These are phyloP conservation scores for Caenorhabditis angaria DNA, from an alignment of 2,888 invertebrate species.

Conservation along the genomic window DNA sequence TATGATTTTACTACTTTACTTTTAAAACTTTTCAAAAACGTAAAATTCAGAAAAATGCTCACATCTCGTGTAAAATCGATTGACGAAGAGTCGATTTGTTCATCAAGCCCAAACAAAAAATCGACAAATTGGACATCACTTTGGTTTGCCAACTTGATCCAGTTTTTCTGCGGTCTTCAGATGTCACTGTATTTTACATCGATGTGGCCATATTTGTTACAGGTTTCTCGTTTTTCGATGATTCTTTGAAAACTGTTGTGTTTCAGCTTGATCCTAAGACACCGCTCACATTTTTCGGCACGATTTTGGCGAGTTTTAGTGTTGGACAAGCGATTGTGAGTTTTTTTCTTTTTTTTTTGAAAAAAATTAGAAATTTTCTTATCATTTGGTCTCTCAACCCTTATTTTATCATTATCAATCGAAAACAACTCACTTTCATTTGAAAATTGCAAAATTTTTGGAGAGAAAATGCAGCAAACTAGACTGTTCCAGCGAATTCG, in stretches of 20 bases:
- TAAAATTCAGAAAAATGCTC: background rate
- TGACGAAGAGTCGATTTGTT: background rate
- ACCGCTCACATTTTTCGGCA: conserved; percentile 50
- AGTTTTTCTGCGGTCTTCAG: conserved; percentile 48
- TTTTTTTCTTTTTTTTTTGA: background rate
- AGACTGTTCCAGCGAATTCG: no score
- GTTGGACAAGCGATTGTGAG: conserved; percentile 50
- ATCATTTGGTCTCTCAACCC: no score
- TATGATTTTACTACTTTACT: no score
- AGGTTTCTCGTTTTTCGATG: conserved; percentile 15
- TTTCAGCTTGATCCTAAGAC: conserved; percentile 48
- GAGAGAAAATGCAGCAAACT: no score
- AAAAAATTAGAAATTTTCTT: background rate
- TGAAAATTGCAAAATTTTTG: no score
- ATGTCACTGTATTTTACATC: conserved; percentile 55
- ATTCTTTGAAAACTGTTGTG: background rate
- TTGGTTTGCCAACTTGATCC: conserved; percentile 51
- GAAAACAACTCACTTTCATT: no score
- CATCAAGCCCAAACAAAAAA: background rate
- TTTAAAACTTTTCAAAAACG: no score
- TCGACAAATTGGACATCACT: conserved; percentile 42
- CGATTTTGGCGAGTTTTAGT: conserved; percentile 49
- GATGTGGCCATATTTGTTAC: conserved; percentile 55
- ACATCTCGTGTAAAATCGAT: background rate
- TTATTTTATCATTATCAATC: no score